Evolutionary conservation across 1,140 invertebrate species (phyloP).

Genomic region (Apocrypta bakeri): DNA sequence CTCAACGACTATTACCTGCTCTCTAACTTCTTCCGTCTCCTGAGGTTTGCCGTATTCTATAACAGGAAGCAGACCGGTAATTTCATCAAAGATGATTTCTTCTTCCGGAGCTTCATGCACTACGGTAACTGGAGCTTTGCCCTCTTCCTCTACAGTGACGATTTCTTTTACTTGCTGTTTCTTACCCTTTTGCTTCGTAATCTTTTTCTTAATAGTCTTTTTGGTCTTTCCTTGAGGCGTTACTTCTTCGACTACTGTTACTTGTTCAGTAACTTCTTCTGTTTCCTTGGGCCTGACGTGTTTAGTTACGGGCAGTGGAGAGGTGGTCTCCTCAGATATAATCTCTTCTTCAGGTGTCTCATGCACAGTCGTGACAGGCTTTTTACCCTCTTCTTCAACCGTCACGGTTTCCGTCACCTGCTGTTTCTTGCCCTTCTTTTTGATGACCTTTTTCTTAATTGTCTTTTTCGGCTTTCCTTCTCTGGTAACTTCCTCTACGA

Average conservation of each 20-base stretch:
- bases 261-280: constrained; percentile 46
- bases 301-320: constrained; percentile 38
- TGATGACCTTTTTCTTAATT: constrained; percentile 46
- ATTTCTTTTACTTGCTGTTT: constrained; percentile 72
- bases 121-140: constrained; percentile 54
- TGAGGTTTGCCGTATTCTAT: constrained; percentile 40
- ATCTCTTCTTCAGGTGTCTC: constrained; percentile 54
- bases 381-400: constrained; percentile 66
- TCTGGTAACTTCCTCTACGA: neutral
- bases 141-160: constrained; percentile 26
- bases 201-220: constrained; percentile 53
- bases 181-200: constrained; percentile 63
- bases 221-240: constrained; percentile 8
- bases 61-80: neutral
- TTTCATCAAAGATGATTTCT: neutral
- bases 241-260: constrained; percentile 30
- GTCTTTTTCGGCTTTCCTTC: constrained; percentile 49
- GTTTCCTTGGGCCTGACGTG: constrained; percentile 29
- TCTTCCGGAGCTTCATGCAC: no score
- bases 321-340: constrained; percentile 52
- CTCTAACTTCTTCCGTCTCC: constrained; percentile 39
- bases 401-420: constrained; percentile 73
- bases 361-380: constrained; percentile 59
- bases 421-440: constrained; percentile 68
- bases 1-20: constrained; percentile 44